These are phyloP conservation scores for Apodemia hepburni DNA, from an alignment of 2,888 invertebrate species.

Conservation along the genomic window DNA sequence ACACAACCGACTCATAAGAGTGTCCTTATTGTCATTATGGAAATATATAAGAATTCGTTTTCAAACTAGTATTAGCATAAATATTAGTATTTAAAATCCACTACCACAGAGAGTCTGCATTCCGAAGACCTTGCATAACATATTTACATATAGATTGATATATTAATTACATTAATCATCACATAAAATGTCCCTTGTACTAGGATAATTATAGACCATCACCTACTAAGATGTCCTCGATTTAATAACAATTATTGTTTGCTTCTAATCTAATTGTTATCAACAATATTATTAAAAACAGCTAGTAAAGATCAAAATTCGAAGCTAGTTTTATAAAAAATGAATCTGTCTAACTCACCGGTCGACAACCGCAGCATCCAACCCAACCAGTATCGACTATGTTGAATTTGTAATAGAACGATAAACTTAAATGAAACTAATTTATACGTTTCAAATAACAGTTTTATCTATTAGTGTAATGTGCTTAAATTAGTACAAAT, in stretches of 20 bases:
- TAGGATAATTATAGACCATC: constrained; percentile 18
- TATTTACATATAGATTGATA: constrained; percentile 27
- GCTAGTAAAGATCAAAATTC: not conserved
- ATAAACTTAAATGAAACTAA: constrained; percentile 12
- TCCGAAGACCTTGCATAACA: constrained; percentile 23
- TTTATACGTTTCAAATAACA: constrained; percentile 14
- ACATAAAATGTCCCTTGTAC: constrained; percentile 22
- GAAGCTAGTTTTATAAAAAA: not conserved
- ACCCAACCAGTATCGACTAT: constrained; percentile 11
- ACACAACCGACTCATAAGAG: constrained; percentile 60
- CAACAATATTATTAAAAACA: not conserved
- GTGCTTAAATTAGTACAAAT: not conserved
- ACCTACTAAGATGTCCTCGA: constrained; percentile 4
- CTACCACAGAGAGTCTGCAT: constrained; percentile 40
- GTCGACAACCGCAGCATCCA: constrained; percentile 6
- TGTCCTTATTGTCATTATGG: constrained; percentile 56
- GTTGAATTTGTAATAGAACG: constrained; percentile 12
- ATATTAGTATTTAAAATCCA: constrained; percentile 26
- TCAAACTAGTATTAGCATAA: constrained; percentile 42
- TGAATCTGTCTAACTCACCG: not conserved
- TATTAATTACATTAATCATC: constrained; percentile 19
- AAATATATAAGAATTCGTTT: constrained; percentile 37
- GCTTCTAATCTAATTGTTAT: not conserved
- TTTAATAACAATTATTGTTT: not conserved
- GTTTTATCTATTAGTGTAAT: constrained; percentile 14